Evolutionary conservation across 2,113 vertebrate species (phyloP).

Genomic region (Strix uralensis): DNA sequence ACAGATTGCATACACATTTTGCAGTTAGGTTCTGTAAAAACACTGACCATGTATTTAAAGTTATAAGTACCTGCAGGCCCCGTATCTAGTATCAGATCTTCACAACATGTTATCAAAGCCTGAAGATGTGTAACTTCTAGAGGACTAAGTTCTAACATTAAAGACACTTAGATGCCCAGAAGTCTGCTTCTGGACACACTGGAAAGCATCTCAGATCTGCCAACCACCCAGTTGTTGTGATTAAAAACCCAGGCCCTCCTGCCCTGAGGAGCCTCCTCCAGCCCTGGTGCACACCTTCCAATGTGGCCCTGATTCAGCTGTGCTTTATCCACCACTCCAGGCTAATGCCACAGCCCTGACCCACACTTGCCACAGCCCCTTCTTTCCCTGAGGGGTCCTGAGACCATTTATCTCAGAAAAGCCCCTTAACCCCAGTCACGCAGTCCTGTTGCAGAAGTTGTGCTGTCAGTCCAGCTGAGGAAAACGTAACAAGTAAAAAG

Average conservation of each 20-base stretch:
- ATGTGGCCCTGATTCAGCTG: neutral
- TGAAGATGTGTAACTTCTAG: neutral
- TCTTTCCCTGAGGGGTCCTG: neutral
- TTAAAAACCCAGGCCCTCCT: neutral
- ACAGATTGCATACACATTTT: neutral
- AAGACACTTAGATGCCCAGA: neutral
- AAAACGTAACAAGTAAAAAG: neutral
- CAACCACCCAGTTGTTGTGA: neutral
- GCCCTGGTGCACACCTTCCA: neutral
- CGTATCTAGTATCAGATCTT: neutral
- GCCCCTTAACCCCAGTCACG: too few species aligned
- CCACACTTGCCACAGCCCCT: neutral
- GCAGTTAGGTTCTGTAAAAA: neutral
- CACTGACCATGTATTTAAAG: rapidly evolving
- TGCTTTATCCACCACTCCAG: neutral
- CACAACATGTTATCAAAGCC: neutral
- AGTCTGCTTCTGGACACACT: neutral
- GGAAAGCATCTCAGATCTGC: neutral
- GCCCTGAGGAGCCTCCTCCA: neutral
- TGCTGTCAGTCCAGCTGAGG: neutral
- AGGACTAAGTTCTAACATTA: neutral
- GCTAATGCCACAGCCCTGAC: neutral
- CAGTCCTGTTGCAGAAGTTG: neutral
- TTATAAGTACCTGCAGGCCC: neutral
- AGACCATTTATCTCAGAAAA: neutral